These are phyloP conservation scores for Campopleginae sp. DNA, from an alignment of 2,888 invertebrate genomes.

Conservation along the genomic window DNA sequence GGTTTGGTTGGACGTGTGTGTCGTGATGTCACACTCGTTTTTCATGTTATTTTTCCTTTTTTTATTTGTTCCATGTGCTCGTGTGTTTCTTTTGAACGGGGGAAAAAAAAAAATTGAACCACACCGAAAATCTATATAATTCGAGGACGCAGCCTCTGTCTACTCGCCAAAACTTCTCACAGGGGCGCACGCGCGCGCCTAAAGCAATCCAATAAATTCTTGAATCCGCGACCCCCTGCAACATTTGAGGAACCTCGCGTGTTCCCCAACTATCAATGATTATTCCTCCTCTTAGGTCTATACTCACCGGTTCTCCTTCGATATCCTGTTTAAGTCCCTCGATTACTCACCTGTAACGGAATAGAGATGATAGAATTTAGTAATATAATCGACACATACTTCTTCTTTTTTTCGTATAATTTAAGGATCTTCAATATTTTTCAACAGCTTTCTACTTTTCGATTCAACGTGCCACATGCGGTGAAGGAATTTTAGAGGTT, in stretches of 20 bases:
- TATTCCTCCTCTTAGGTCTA: conserved; percentile 26
- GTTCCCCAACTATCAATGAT: conserved; percentile 38
- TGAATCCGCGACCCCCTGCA: conserved; percentile 40
- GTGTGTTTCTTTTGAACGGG: conserved; percentile 13
- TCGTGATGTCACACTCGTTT: conserved; percentile 42
- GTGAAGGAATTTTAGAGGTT: conserved; percentile 13
- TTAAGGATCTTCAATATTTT: conserved; percentile 8
- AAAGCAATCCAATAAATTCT: conserved; percentile 64
- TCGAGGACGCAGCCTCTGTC: conserved; percentile 33
- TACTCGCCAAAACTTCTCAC: background rate
- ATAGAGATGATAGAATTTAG: conserved; percentile 41
- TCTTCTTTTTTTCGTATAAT: conserved; percentile 17
- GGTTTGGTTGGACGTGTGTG: conserved; percentile 57
- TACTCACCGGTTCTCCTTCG: conserved; percentile 23
- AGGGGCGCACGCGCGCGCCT: conserved; percentile 6
- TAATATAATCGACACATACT: conserved; percentile 28
- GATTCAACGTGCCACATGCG: conserved; percentile 25
- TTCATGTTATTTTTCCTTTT: conserved; percentile 15
- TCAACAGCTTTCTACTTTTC: conserved; percentile 26
- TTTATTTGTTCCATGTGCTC: conserved; percentile 1
- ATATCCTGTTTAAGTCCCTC: conserved; percentile 10
- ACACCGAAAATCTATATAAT: conserved; percentile 26
- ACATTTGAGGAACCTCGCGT: conserved; percentile 42
- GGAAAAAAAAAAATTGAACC: conserved; percentile 43
- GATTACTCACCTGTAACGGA: conserved; percentile 67